Base-by-base conservation (phyloP, 2,113 vertebrate species). In the Struthidea cinerea region DNA sequence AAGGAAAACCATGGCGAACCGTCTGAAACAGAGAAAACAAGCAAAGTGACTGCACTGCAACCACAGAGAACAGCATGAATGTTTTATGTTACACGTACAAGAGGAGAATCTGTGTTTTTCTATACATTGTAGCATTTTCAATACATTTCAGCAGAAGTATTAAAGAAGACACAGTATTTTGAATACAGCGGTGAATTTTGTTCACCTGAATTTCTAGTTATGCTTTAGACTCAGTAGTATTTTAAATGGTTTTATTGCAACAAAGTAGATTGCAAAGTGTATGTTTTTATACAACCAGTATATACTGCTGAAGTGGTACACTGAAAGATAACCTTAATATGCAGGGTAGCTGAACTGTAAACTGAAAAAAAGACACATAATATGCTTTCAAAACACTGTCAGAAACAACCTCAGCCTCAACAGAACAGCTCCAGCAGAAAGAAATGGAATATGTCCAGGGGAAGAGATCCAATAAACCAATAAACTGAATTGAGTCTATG, bases 1-100 rank as follows among this genome's bases (percentile, higher is more conserved):
- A 99, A 50, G 99, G 99, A 94, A 99, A 99, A 60, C 99, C 99
- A 96, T 99, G 99, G 64, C 99, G 99, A 90, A 99, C 99, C 46
- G 99, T 99, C 99, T 99, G 98, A 88, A 98, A 98, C 32, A 97
- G 79, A 98, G 92, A 59, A 96, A 92, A 96, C 18, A 49, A 94
- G 33, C 26, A 55, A 55, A 78, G 57, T 80, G 71, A 70, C 50
- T 83, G 12, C 95, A 8, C 71, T 63, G 84, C n/a, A 89, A 41
- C 13, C 93, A 33, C 23, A 57, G 69, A 87, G 12, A 59, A 87
- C 69, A 80, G 33, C 27, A 61, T 5, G 3, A 2, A 65, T n/a
- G 7, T 16, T 94, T 81, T 15, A 49, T 61, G 37, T 53, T 83
- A 91, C 4, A 4, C 1, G 1, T n/a, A 70, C 5, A 87, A 27